Percentiles rank a stretch among this genome's conserved stretches.
phyloP scores from a whole-genome alignment of 2,797 vertebrate genomes.

The Staurois parvus region DNA sequence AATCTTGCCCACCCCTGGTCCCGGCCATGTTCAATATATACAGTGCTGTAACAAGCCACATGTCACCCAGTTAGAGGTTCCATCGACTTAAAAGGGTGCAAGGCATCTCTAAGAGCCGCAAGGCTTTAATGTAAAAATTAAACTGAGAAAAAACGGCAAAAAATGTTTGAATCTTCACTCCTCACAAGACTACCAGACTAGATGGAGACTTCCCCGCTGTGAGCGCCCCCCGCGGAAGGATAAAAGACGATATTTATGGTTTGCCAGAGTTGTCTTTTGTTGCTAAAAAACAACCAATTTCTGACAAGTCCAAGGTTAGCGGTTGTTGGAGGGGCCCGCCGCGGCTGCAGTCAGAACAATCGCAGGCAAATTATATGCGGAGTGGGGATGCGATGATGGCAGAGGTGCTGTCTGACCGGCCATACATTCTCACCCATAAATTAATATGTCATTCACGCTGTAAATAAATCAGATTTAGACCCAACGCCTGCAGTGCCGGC shows the following conservation, averaged over 20 bases:
- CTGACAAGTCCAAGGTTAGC: slow-evolving; percentile 13
- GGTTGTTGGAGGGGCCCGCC: not conserved
- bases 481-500: not conserved
- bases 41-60: no score
- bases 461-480: slow-evolving; percentile 51
- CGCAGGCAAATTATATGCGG: slow-evolving; percentile 10
- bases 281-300: slow-evolving; percentile 50
- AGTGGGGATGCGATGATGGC: slow-evolving; percentile 7
- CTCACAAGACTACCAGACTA: not conserved
- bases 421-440: slow-evolving; percentile 53
- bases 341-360: slow-evolving; percentile 27
- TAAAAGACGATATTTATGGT: slow-evolving; percentile 52
- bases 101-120: no score
- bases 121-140: no score
- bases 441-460: slow-evolving; percentile 58
- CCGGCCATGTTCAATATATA: no score
- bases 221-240: not conserved
- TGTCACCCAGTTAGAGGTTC: no score
- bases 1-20: no score
- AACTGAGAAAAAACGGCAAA: not conserved
- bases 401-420: slow-evolving; percentile 1
- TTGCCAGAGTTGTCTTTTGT: slow-evolving; percentile 36
- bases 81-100: no score
- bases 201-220: not conserved
- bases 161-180: not conserved